Evolutionary conservation across 2,888 invertebrate species (phyloP).

Genomic region (Auanema sp.): DNA sequence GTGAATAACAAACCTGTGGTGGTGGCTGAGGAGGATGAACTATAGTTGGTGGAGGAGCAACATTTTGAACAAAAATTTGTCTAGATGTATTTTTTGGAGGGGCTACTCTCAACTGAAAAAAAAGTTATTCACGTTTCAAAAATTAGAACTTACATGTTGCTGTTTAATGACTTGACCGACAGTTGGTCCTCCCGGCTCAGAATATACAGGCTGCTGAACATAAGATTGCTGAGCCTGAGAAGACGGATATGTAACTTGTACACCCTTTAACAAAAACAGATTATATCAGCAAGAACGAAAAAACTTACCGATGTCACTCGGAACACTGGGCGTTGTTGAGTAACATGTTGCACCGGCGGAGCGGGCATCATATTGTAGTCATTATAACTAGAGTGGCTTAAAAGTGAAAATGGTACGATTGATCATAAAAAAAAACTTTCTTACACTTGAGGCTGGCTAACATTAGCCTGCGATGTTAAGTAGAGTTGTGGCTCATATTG

Average conservation of each 20-base stretch:
- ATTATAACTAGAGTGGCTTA: background rate
- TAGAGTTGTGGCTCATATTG: slow-evolving; percentile 1
- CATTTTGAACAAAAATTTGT: too few species aligned
- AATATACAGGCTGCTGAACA: background rate
- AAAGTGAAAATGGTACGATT: too few species aligned
- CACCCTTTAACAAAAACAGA: too few species aligned
- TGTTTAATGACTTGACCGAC: background rate
- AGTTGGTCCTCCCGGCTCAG: background rate
- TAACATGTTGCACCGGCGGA: background rate
- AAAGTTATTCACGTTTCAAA: background rate
- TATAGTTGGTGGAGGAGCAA: too few species aligned
- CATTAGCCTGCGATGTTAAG: background rate
- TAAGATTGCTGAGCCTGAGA: background rate
- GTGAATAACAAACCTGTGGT: too few species aligned
- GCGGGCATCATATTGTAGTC: background rate
- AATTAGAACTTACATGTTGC: background rate
- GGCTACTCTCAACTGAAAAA: slow-evolving; percentile 1
- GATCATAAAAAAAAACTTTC: too few species aligned
- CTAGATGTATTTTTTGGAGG: too few species aligned
- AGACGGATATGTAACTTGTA: too few species aligned
- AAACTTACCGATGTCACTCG: background rate
- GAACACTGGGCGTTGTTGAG: background rate
- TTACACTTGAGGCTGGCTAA: too few species aligned
- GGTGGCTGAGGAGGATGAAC: background rate
- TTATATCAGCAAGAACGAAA: too few species aligned